phyloP scores from a whole-genome alignment of 1,140 invertebrate species.

The Aphaenogaster ashmeadi region DNA sequence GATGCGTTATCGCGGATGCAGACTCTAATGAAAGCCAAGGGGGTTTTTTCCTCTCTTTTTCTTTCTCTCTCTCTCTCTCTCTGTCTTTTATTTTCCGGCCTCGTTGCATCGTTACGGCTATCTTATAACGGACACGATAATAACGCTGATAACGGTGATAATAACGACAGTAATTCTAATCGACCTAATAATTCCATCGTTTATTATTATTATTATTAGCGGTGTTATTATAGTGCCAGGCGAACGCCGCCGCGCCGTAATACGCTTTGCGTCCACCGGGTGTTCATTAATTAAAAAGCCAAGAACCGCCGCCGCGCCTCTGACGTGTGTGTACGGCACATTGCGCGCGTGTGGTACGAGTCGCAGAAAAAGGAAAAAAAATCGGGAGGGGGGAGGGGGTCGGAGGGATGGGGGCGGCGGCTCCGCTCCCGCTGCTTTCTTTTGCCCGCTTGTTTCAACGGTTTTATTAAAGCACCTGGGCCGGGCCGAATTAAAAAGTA shows the following conservation, averaged over 20 bases:
- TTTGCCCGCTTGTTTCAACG: slow-evolving; percentile 77
- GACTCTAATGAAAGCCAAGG: slow-evolving; percentile 68
- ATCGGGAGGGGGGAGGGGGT: background rate
- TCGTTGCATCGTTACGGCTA: slow-evolving; percentile 42
- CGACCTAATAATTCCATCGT: slow-evolving; percentile 32
- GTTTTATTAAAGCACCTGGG: slow-evolving; percentile 84
- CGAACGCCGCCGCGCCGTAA: background rate
- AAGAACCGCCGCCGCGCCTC: slow-evolving; percentile 62
- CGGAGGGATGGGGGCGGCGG: background rate
- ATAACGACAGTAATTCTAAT: slow-evolving; percentile 44
- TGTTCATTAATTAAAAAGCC: slow-evolving; percentile 84
- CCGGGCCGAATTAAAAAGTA: slow-evolving; percentile 83
- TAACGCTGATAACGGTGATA: slow-evolving; percentile 41
- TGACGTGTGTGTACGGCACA: slow-evolving; percentile 42
- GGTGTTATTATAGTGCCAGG: slow-evolving; percentile 43
- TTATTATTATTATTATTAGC: slow-evolving; percentile 64
- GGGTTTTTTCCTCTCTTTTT: background rate
- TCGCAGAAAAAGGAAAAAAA: slow-evolving; percentile 18
- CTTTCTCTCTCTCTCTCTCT: background rate
- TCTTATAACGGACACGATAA: slow-evolving; percentile 29
- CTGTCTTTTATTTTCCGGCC: slow-evolving; percentile 6
- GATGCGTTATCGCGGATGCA: slow-evolving; percentile 65
- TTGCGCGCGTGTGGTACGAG: slow-evolving; percentile 29
- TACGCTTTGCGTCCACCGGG: slow-evolving; percentile 69
- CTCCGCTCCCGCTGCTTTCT: slow-evolving; percentile 18